A percentile compares a stretch with the other conserved stretches of the same genome.
Conservation (phyloP, 2,888 invertebrate genomes). For the Pheosia gnoma region DNA sequence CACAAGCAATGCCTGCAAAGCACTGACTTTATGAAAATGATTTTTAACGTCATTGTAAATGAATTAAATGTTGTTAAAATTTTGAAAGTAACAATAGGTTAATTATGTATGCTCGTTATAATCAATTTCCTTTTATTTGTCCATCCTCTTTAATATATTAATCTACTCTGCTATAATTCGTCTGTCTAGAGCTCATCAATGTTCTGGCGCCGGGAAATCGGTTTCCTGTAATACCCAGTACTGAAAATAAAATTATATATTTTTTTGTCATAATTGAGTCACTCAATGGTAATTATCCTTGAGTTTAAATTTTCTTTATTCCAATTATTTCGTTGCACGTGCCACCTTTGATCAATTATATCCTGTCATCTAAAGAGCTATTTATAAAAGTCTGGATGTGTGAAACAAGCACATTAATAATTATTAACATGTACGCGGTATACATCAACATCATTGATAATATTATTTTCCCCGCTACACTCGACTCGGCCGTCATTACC, state of each 20-base stretch:
- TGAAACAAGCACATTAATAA: background rate
- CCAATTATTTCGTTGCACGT: background rate
- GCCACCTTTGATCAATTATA: background rate
- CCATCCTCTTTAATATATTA: background rate
- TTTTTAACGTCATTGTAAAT: no score
- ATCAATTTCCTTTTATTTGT: no score
- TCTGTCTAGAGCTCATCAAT: background rate
- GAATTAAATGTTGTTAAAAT: no score
- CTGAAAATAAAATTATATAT: background rate
- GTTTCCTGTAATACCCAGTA: background rate
- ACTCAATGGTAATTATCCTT: background rate
- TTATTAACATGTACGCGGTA: background rate
- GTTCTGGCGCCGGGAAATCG: background rate
- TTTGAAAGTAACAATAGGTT: no score
- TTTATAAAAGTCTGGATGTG: background rate
- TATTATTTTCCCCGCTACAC: background rate
- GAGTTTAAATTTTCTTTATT: background rate
- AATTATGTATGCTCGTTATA: no score
- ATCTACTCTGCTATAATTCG: no score
- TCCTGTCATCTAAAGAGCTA: background rate
- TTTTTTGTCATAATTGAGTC: background rate
- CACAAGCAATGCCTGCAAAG: no score
- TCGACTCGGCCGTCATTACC: slow-evolving; percentile 17
- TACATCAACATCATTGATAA: background rate
- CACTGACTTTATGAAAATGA: no score